phyloP scores from a whole-genome alignment of 1,140 invertebrate genomes.

The Trichogramma pretiosum region DNA sequence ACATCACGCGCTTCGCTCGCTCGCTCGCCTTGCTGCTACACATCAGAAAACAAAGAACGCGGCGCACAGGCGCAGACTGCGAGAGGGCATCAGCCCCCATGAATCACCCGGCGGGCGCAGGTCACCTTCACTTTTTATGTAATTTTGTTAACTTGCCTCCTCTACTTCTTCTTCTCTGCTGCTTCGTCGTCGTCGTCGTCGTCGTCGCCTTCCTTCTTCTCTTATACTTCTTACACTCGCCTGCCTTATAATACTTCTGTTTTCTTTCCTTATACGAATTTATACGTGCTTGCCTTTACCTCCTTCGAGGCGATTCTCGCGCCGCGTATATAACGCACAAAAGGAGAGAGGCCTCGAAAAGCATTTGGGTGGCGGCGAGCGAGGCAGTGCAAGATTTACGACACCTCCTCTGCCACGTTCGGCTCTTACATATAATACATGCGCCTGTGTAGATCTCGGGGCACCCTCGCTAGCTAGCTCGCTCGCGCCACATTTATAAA shows the following conservation, averaged over 20 bases:
- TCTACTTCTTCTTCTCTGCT: neutral
- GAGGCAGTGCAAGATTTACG: constrained; percentile 2
- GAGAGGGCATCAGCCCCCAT: constrained; percentile 41
- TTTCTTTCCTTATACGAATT: too few relatives aligned
- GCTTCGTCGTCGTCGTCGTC: neutral
- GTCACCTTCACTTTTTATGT: constrained; percentile 42
- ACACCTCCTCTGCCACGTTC: too few relatives aligned
- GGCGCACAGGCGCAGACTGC: constrained; percentile 13
- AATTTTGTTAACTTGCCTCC: constrained; percentile 29
- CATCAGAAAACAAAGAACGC: neutral
- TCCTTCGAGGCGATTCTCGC: neutral
- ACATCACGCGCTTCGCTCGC: neutral
- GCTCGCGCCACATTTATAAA: too few relatives aligned
- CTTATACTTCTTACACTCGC: neutral
- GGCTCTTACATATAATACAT: too few relatives aligned
- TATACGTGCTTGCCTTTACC: neutral
- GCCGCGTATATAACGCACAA: constrained; percentile 6
- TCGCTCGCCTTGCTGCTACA: neutral
- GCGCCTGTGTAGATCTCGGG: too few relatives aligned
- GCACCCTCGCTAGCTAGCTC: too few relatives aligned
- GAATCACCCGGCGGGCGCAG: constrained; percentile 33
- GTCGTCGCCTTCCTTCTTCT: neutral
- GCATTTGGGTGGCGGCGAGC: neutral
- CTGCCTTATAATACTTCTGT: too few relatives aligned
- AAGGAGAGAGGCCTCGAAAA: neutral